Conservation (phyloP, 1,140 invertebrate genomes). For the Brachionus angularis region DNA sequence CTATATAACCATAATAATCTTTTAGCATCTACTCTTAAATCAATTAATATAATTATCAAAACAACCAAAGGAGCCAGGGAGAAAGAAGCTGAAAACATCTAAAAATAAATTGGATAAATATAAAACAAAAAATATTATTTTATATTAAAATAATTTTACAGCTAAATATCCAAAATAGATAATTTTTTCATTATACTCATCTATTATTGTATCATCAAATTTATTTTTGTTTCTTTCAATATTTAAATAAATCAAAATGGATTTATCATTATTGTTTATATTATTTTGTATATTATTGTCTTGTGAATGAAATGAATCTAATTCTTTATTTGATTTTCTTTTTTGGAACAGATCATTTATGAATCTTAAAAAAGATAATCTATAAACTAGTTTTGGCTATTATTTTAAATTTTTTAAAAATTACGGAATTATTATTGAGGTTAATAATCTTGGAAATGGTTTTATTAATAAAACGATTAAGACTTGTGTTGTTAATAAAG, state of each 20-base stretch:
- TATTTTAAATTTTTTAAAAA: neutral
- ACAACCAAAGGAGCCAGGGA: constrained; percentile 59
- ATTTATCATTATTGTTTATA: constrained; percentile 46
- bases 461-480: constrained; percentile 72
- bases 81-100: constrained; percentile 60
- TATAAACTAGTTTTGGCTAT: too few relatives aligned
- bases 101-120: constrained; percentile 35
- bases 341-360: too few relatives aligned
- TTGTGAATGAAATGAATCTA: too few relatives aligned
- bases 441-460: constrained; percentile 56
- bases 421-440: constrained; percentile 58
- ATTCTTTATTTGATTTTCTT: too few relatives aligned
- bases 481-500: constrained; percentile 75
- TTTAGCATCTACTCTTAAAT: constrained; percentile 57
- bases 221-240: constrained; percentile 53
- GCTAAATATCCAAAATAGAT: constrained; percentile 59
- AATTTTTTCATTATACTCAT: constrained; percentile 59
- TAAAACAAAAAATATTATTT: constrained; percentile 22
- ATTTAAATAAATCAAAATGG: constrained; percentile 46
- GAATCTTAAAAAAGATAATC: too few relatives aligned
- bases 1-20: constrained; percentile 57
- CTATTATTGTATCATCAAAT: constrained; percentile 57
- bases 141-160: constrained; percentile 48
- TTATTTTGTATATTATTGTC: neutral
- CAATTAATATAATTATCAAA: constrained; percentile 54